Evolutionary conservation across 92 coral and sea anemone species (phyloP).

Genomic region (Phenganax subtilis): DNA sequence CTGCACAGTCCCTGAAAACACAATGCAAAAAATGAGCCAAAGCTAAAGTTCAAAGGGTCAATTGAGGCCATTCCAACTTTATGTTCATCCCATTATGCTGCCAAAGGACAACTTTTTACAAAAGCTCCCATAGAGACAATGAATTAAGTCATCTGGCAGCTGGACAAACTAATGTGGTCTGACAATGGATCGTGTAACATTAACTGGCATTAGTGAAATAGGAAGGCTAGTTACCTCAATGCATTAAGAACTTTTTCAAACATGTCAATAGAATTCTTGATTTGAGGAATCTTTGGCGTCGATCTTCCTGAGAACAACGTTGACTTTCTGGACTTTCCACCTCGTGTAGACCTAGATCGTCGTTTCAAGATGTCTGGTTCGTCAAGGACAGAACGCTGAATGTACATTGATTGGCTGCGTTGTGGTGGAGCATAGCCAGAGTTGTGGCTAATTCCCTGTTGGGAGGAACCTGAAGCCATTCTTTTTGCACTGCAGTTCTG

Average conservation of each 20-base stretch:
- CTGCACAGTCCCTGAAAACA: slow-evolving; percentile 26
- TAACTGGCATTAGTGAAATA: not conserved
- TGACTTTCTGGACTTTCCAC: slow-evolving; percentile 13
- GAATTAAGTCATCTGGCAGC: too few relatives aligned
- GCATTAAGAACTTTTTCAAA: slow-evolving; percentile 29
- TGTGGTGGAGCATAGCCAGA: not conserved
- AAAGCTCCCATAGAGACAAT: too few relatives aligned
- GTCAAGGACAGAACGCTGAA: slow-evolving; percentile 19
- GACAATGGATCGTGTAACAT: not conserved
- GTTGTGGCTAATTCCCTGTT: slow-evolving; percentile 20
- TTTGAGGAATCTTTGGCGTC: slow-evolving; percentile 36
- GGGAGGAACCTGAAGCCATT: slow-evolving; percentile 20
- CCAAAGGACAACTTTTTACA: too few relatives aligned
- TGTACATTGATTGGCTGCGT: slow-evolving; percentile 34
- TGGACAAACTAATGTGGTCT: not conserved
- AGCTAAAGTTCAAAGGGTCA: too few relatives aligned
- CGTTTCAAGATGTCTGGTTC: slow-evolving; percentile 35
- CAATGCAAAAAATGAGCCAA: too few relatives aligned
- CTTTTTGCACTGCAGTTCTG: slow-evolving; percentile 17
- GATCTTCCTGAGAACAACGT: slow-evolving; percentile 29
- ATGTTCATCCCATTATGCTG: too few relatives aligned
- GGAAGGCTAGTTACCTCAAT: not conserved
- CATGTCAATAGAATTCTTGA: slow-evolving; percentile 31
- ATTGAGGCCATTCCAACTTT: too few relatives aligned
- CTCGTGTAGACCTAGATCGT: slow-evolving; percentile 24